These are phyloP conservation scores for Alexandromys fortis DNA, from an alignment of 2,113 vertebrate species.

Conservation along the genomic window DNA sequence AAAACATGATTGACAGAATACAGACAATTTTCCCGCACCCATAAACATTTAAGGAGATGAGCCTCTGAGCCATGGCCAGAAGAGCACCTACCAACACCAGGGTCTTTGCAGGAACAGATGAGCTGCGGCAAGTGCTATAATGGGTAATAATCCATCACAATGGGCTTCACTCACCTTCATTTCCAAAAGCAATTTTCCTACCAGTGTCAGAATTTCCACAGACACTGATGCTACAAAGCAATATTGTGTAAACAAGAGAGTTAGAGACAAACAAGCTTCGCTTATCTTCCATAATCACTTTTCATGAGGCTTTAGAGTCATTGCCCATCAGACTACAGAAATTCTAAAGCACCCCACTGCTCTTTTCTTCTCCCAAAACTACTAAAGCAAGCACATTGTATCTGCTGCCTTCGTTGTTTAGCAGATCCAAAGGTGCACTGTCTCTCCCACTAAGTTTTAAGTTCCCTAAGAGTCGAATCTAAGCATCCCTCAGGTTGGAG, in stretches of 20 bases:
- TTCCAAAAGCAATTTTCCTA: conserved; percentile 50
- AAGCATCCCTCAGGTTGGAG: neutral
- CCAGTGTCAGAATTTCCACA: neutral
- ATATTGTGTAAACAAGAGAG: neutral
- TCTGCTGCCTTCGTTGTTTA: neutral
- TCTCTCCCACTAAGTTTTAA: neutral
- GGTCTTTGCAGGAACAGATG: neutral
- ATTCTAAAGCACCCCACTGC: neutral
- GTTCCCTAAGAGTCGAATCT: neutral
- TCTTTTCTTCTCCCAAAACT: conserved; percentile 8
- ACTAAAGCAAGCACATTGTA: neutral
- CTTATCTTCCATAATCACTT: neutral
- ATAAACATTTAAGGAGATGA: neutral
- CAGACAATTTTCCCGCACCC: too few species aligned
- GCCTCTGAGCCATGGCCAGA: neutral
- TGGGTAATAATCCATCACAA: neutral
- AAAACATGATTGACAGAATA: too few species aligned
- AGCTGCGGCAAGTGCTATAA: neutral
- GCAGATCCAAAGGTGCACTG: neutral
- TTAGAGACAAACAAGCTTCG: neutral
- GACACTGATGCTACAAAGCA: neutral
- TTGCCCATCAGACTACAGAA: neutral
- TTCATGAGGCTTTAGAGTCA: neutral
- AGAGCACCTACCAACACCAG: neutral
- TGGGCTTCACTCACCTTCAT: neutral